Evolutionary conservation across 2,888 invertebrate species (phyloP).

Genomic region (Sesamia inferens): DNA sequence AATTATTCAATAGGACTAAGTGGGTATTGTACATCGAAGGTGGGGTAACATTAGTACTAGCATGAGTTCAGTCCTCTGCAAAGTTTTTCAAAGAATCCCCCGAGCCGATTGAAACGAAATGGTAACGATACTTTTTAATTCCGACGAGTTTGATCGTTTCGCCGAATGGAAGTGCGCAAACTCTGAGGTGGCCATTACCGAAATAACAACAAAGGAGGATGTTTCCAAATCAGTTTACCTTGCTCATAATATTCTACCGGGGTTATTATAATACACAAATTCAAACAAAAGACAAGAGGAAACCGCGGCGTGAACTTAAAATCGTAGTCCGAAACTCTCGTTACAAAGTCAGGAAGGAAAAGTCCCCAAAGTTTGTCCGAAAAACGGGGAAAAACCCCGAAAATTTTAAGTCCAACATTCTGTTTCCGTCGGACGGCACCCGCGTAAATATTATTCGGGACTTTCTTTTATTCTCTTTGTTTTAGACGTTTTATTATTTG

Average conservation of each 20-base stretch:
- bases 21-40: slow-evolving; percentile 55
- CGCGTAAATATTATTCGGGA: slow-evolving; percentile 86
- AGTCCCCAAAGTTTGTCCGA: slow-evolving; percentile 80
- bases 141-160: slow-evolving; percentile 56
- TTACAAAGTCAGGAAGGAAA: slow-evolving; percentile 86
- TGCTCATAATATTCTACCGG: slow-evolving; percentile 77
- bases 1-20: slow-evolving; percentile 65
- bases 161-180: slow-evolving; percentile 55
- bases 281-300: slow-evolving; percentile 80
- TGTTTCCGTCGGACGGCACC: slow-evolving; percentile 80
- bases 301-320: slow-evolving; percentile 80
- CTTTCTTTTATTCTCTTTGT: slow-evolving; percentile 86
- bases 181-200: slow-evolving; percentile 59
- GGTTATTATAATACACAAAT: slow-evolving; percentile 81
- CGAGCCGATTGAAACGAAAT: slow-evolving; percentile 51
- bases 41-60: slow-evolving; percentile 55
- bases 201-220: slow-evolving; percentile 69
- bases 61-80: slow-evolving; percentile 34
- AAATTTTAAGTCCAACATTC: slow-evolving; percentile 83
- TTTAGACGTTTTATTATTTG: slow-evolving; percentile 84
- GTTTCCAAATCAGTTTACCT: slow-evolving; percentile 75
- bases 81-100: slow-evolving; percentile 48
- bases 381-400: slow-evolving; percentile 82
- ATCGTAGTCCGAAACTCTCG: slow-evolving; percentile 80
- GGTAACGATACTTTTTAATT: slow-evolving; percentile 58